Percentiles rank a stretch among this genome's conserved stretches.
Conservation (phyloP, 2,888 invertebrate genomes). For the Eupelmus urozonus region DNA sequence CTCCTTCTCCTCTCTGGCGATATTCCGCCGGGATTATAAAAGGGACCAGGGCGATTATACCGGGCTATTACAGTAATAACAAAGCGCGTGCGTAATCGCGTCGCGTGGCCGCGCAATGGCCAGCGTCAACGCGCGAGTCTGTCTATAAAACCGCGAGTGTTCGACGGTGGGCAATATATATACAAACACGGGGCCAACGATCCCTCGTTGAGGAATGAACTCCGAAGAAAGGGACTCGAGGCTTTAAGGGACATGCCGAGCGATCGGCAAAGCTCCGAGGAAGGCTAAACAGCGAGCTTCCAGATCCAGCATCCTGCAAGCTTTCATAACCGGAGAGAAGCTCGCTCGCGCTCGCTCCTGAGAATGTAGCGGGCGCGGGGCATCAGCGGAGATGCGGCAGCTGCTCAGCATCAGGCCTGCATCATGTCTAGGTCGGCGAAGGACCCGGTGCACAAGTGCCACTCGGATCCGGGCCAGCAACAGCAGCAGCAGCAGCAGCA, state of each 20-base stretch:
- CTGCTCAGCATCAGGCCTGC: background rate
- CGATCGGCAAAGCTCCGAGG: conserved; percentile 3
- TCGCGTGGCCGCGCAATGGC: conserved; percentile 50
- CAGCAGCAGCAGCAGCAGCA: conserved; percentile 47
- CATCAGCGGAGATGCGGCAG: conserved; percentile 24
- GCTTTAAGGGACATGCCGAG: background rate
- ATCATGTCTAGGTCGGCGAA: conserved; percentile 76
- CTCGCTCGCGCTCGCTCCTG: no score
- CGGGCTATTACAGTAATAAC: background rate
- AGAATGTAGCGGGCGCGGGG: background rate
- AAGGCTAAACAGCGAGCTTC: no score
- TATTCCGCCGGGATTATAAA: background rate
- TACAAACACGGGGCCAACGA: background rate
- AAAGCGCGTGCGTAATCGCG: conserved; percentile 17
- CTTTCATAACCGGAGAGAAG: no score
- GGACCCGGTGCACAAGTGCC: conserved; percentile 84
- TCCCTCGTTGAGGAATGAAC: no score
- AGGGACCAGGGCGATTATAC: background rate
- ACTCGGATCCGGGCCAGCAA: conserved; percentile 82
- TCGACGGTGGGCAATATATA: conserved; percentile 37
- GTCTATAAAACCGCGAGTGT: background rate
- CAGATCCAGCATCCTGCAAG: no score
- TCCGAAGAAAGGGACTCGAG: background rate
- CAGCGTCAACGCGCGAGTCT: background rate
- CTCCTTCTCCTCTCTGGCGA: conserved; percentile 4